Evolutionary conservation across 2,113 vertebrate genomes (phyloP).

Genomic region (Nycticebus coucang): DNA sequence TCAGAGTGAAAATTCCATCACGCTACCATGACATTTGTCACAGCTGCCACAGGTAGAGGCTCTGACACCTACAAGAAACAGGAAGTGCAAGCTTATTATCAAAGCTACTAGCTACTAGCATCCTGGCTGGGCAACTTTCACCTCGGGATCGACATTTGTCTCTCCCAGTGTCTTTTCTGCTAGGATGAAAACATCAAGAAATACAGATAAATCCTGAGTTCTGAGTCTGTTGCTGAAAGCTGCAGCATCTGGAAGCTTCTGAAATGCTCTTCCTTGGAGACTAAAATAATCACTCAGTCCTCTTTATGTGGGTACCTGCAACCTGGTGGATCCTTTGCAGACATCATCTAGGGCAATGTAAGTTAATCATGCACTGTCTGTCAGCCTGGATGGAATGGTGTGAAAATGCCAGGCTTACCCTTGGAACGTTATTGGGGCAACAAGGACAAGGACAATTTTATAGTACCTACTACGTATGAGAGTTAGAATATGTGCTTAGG

Average conservation of each 20-base stretch:
- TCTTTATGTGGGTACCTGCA: background rate
- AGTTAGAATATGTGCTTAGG: background rate
- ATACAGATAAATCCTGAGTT: background rate
- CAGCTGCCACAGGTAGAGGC: background rate
- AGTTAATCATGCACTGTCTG: background rate
- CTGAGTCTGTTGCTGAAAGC: background rate
- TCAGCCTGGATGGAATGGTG: background rate
- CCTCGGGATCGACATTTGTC: background rate
- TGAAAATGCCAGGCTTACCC: background rate
- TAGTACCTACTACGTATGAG: background rate
- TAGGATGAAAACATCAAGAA: background rate
- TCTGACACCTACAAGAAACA: background rate
- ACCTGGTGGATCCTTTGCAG: background rate
- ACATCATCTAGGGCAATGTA: background rate
- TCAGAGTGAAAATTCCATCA: background rate
- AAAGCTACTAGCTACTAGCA: background rate
- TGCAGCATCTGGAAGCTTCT: background rate
- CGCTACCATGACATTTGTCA: background rate
- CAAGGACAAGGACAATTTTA: background rate
- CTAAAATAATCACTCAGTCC: background rate
- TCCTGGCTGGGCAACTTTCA: background rate
- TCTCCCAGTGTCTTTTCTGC: background rate
- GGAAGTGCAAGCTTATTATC: background rate
- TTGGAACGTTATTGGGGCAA: background rate
- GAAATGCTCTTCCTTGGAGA: background rate